Percentiles rank a stretch among this genome's conserved stretches.
phyloP scores from a whole-genome alignment of 1,140 invertebrate genomes.

The Pseudomyrmex gracilis region DNA sequence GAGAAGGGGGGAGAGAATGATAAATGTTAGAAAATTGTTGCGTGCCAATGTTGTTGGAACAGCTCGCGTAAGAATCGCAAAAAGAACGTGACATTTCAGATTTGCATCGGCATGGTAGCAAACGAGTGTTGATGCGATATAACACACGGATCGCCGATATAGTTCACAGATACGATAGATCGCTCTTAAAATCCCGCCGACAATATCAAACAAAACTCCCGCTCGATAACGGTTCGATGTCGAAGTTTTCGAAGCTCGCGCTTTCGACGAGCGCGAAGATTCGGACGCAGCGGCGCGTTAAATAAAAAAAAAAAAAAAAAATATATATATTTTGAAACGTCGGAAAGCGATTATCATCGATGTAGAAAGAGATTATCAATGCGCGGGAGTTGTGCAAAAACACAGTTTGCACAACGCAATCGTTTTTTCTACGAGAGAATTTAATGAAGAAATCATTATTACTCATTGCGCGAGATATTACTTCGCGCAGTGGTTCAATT shows the following conservation, averaged over 20 bases:
- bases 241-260: neutral
- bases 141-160: neutral
- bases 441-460: neutral
- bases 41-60: slow-evolving; percentile 48
- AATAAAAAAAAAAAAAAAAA: slow-evolving; percentile 8
- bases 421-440: no score
- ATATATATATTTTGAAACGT: slow-evolving; percentile 26
- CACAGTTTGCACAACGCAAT: neutral
- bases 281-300: slow-evolving; percentile 16
- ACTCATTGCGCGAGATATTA: neutral
- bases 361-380: slow-evolving; percentile 40
- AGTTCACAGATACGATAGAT: neutral
- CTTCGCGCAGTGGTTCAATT: neutral
- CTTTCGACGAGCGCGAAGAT: neutral
- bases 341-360: slow-evolving; percentile 21
- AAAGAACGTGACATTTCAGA: slow-evolving; percentile 28
- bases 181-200: neutral
- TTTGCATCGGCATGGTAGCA: neutral
- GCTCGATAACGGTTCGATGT: neutral
- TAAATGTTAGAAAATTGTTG: slow-evolving; percentile 67
- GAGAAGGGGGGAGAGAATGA: neutral
- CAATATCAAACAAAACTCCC: neutral
- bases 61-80: slow-evolving; percentile 17
- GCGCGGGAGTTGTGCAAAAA: slow-evolving; percentile 1
- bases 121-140: neutral